A percentile compares a stretch with the other conserved stretches of the same genome.
phyloP scores from a whole-genome alignment of 2,113 vertebrate genomes.

The Calypte anna region DNA sequence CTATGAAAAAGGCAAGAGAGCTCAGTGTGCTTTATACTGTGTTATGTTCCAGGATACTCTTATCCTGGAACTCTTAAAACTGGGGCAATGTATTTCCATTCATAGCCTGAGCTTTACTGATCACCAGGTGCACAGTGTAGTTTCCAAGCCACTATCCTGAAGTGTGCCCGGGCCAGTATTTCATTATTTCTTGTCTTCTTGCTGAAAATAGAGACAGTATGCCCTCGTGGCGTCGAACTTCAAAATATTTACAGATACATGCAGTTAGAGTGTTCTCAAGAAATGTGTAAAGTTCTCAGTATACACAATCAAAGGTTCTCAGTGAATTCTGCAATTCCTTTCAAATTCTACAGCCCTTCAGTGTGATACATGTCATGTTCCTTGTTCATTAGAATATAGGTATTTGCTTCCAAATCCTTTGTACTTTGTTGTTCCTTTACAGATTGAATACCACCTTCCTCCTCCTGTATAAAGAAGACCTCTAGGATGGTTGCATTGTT shows the following conservation, averaged over 20 bases:
- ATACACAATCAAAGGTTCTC: neutral
- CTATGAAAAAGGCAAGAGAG: constrained; percentile 8
- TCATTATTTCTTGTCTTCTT: neutral
- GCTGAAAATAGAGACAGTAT: neutral
- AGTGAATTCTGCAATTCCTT: neutral
- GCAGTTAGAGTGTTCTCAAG: neutral
- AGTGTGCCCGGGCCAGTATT: neutral
- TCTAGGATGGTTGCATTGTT: neutral
- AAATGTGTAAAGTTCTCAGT: neutral
- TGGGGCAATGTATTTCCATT: neutral
- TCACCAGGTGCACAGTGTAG: rapidly evolving
- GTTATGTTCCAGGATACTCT: neutral
- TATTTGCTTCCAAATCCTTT: neutral
- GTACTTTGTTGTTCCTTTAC: neutral
- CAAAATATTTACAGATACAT: neutral
- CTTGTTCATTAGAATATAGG: rapidly evolving
- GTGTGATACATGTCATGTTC: neutral
- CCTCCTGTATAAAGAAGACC: neutral
- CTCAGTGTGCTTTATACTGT: neutral
- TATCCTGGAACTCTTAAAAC: neutral
- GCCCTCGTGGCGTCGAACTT: neutral
- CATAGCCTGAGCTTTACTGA: neutral
- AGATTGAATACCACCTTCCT: neutral
- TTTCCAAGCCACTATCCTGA: neutral
- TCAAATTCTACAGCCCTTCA: neutral